Percentiles rank a stretch among this genome's conserved stretches.
These are phyloP conservation scores for Ostrea denselamellosa DNA, from an alignment of 1,140 invertebrate genomes.

Conservation along the genomic window DNA sequence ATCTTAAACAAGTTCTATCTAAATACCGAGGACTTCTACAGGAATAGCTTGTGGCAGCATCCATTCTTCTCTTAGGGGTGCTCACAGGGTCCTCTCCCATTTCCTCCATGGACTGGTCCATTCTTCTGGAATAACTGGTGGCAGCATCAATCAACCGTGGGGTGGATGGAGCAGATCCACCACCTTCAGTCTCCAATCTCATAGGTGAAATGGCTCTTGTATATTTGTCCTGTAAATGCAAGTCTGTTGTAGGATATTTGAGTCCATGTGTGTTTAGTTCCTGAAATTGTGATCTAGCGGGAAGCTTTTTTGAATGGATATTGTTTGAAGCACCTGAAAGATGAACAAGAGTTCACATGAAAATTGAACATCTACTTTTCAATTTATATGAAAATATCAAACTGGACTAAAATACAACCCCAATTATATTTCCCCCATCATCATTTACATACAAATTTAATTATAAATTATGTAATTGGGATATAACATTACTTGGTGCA, in stretches of 20 bases:
- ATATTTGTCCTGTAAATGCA: neutral
- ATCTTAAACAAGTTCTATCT: neutral
- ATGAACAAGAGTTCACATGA: neutral
- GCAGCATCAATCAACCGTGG: constrained; percentile 19
- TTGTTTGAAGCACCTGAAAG: neutral
- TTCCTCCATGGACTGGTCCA: constrained; percentile 9
- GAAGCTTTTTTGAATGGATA: neutral
- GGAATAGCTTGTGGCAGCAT: constrained; percentile 12
- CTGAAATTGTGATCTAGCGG: neutral
- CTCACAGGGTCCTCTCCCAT: neutral
- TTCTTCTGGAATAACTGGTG: constrained; percentile 46
- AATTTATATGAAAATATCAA: too few species aligned
- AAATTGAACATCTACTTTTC: too few species aligned
- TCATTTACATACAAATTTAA: too few species aligned
- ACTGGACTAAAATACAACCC: too few species aligned
- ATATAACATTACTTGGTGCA: too few species aligned
- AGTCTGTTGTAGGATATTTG: neutral
- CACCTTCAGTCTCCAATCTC: constrained; percentile 20
- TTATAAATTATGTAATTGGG: too few species aligned
- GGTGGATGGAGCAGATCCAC: neutral
- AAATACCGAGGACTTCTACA: neutral
- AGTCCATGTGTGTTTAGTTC: neutral
- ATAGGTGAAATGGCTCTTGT: constrained; percentile 46
- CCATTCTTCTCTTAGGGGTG: constrained; percentile 22
- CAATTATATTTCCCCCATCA: too few species aligned